Base-by-base conservation (phyloP, 2,888 invertebrate genomes). In the Anarsia innoxiella region DNA sequence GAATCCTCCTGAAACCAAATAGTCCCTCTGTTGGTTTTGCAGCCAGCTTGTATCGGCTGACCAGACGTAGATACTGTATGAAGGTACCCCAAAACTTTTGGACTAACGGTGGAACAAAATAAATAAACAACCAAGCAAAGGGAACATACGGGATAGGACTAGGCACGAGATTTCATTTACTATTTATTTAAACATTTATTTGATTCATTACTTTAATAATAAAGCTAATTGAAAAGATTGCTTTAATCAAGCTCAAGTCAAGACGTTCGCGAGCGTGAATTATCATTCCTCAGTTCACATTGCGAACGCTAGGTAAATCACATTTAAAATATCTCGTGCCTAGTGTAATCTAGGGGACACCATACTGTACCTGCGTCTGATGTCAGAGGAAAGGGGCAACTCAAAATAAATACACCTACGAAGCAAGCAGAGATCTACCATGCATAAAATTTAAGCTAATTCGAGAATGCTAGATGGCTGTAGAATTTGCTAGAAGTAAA, bases 1-100 rank as follows among this genome's bases (percentile, higher is more conserved):
- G 82, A 80, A 71, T 83, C 83, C 83, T 84, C 84, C 84, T 84
- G 84, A 73, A 83, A 84, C 51, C 73, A 83, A 78, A 83, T 61
- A 67, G 59, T 68, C 64, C 66, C 70, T 25, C 69, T 65, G 59
- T 74, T 73, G 74, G 70, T 71, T 55, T 64, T 60, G 60, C 56
- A 49, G 53, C 65, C 53, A 53, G 33, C 45, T 45, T 42, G 44
- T 45, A 1, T n/a, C 15, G 1, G 8, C 23, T 50, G 57, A 59
- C 66, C 70, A 78, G 75, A 78, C 73, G 71, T 51, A 66, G 74
- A 69, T 73, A 73, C 69, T 48, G 64, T 67, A 62, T 58, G 23
- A 34, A 10, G 13, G 16, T 1, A 5, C 14, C 2, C 29, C n/a
- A 13, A 13, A n/a, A n/a, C n/a, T 16, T 2, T 8, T 10, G 32